A percentile compares a stretch with the other conserved stretches of the same genome.
Conservation (phyloP, 2,797 vertebrate species). For the Spea hammondii region DNA sequence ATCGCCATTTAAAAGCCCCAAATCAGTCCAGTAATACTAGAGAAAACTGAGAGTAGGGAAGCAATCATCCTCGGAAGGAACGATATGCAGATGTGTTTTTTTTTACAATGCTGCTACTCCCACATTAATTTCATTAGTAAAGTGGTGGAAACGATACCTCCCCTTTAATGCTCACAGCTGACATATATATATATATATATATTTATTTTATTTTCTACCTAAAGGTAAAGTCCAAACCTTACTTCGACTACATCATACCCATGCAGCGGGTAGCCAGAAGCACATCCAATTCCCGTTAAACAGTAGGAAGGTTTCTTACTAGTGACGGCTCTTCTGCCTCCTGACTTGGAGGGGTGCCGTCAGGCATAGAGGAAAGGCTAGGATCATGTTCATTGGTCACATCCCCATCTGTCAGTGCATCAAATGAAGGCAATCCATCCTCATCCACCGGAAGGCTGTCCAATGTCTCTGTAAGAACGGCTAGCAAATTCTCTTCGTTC, state of each 20-base stretch:
- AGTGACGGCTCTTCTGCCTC: constrained; percentile 97
- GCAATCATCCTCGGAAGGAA: not conserved
- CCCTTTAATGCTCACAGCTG: constrained; percentile 18
- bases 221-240: constrained; percentile 65
- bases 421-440: constrained; percentile 98
- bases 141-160: not conserved
- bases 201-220: constrained; percentile 54
- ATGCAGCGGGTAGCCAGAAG: constrained; percentile 67
- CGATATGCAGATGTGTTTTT: not conserved
- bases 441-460: constrained; percentile 99
- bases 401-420: constrained; percentile 97
- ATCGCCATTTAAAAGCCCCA: too few relatives aligned
- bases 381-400: constrained; percentile 94
- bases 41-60: not conserved
- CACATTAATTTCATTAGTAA: not conserved
- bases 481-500: constrained; percentile 98
- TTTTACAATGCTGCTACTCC: not conserved
- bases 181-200: constrained; percentile 37
- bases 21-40: too few relatives aligned
- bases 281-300: constrained; percentile 69
- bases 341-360: constrained; percentile 86
- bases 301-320: constrained; percentile 83
- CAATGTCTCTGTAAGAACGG: constrained; percentile 97
- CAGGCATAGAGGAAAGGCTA: constrained; percentile 90
- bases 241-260: constrained; percentile 70